A percentile compares a stretch with the other conserved stretches of the same genome.
These are phyloP conservation scores for Drosophila albomicans DNA, from an alignment of 1,140 invertebrate genomes.

Conservation along the genomic window DNA sequence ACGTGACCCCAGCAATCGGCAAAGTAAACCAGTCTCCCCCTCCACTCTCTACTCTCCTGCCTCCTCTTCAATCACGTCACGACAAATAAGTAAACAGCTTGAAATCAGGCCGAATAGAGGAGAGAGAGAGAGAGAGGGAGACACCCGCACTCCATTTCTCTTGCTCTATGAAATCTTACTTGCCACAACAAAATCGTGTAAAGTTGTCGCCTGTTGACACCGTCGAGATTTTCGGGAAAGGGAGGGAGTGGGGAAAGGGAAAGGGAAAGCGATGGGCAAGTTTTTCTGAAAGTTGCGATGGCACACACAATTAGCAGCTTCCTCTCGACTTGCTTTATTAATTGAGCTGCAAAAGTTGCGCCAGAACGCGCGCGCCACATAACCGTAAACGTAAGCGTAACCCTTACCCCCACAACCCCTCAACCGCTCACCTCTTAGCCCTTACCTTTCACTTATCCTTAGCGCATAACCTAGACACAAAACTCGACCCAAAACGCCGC, in stretches of 20 bases:
- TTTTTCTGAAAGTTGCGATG: slow-evolving; percentile 54
- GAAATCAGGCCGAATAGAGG: slow-evolving; percentile 1
- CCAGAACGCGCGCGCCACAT: slow-evolving; percentile 43
- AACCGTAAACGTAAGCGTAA: slow-evolving; percentile 55
- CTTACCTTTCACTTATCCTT: background rate
- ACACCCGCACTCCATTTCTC: background rate
- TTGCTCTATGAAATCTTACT: background rate
- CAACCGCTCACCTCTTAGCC: background rate
- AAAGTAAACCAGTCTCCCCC: background rate
- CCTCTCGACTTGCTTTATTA: slow-evolving; percentile 80
- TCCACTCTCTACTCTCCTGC: background rate
- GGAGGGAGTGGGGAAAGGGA: background rate
- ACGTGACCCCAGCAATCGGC: slow-evolving; percentile 48
- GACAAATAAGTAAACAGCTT: slow-evolving; percentile 37
- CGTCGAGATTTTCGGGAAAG: slow-evolving; percentile 20
- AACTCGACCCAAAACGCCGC: background rate
- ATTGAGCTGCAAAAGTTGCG: slow-evolving; percentile 78
- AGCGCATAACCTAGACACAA: slow-evolving; percentile 4
- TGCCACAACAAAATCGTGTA: slow-evolving; percentile 24
- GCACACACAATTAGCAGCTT: slow-evolving; percentile 79
- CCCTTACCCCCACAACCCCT: slow-evolving; percentile 36
- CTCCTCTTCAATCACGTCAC: background rate
- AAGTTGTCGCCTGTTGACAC: slow-evolving; percentile 52
- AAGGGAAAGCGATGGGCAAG: slow-evolving; percentile 14
- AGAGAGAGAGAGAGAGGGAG: background rate